These are phyloP conservation scores for Cyprinodon variegatus DNA, from an alignment of 2,113 vertebrate species.

Conservation along the genomic window DNA sequence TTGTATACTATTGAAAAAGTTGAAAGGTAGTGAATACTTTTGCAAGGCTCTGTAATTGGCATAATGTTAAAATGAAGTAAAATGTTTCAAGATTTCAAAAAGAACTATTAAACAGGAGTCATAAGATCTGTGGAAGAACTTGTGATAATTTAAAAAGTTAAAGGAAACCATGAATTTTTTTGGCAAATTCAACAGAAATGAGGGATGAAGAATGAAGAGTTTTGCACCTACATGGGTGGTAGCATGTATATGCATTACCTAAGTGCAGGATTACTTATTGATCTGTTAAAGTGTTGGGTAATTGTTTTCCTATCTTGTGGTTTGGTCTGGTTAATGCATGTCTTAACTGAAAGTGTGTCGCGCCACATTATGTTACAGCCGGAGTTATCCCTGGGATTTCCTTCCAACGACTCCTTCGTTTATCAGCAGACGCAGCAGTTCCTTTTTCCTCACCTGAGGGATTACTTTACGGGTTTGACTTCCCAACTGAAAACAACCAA, in stretches of 20 bases:
- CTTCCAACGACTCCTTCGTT: constrained; percentile 56
- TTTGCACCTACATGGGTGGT: constrained; percentile 45
- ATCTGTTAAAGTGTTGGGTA: constrained; percentile 45
- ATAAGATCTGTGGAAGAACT: background rate
- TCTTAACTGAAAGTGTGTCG: constrained; percentile 60
- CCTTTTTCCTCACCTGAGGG: constrained; percentile 52
- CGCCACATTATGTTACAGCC: constrained; percentile 41
- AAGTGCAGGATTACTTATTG: constrained; percentile 50
- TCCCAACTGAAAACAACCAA: constrained; percentile 40
- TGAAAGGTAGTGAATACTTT: too few relatives aligned
- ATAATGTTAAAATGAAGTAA: background rate
- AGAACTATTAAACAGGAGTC: background rate
- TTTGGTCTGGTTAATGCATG: constrained; percentile 48
- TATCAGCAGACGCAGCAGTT: constrained; percentile 47
- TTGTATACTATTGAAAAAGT: background rate
- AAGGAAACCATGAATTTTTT: too few relatives aligned
- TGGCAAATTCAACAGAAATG: background rate
- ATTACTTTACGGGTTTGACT: constrained; percentile 43
- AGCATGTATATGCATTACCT: constrained; percentile 30
- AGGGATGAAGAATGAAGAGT: background rate
- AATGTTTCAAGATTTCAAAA: background rate
- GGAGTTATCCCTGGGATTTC: constrained; percentile 68
- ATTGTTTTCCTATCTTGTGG: constrained; percentile 34
- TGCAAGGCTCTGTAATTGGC: too few relatives aligned
- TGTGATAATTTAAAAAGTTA: background rate